Evolutionary conservation across 2,888 invertebrate species (phyloP), one percentile per base, ranked within the genome.

Genomic region (Agrilus mali): DNA sequence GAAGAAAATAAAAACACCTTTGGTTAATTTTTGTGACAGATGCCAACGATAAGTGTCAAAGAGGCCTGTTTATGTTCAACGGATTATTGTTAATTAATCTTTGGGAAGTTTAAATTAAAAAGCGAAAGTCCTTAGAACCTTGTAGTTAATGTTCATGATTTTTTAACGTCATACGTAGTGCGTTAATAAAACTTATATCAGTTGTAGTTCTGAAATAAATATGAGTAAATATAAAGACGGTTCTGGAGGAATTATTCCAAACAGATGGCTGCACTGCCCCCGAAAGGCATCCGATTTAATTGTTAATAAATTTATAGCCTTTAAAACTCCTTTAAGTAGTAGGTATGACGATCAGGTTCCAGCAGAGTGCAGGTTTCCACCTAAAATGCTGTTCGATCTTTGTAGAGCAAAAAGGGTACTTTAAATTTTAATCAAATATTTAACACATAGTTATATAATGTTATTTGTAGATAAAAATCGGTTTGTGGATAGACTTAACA

Each of bases 401-500:
- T 74, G 88, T 60, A 86, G 85, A 65, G 75, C 75, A 47, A 74
- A 82, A 53, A 86, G 86, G 72, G 82, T 88, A 67, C 60, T 64
- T 20, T 62, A 36, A 27, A 32, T 38, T 37, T 12, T 7, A 20
- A 12, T 31, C n/a, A n/a, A n/a, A 10, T 17, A 10, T 13, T 13
- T n/a, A 2, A n/a, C 13, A 33, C 15, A 39, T 20, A 38, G 33
- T 44, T 27, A 36, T 35, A 3, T 2, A 20, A 20, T 6, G 6
- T 7, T n/a, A 56, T 63, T 62, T 60, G 15, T 61, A 90, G 88
- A 68, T 82, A 14, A 89, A 86, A 60, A 67, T 99, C 45, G 97
- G 97, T 1, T 65, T 98, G 17, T 93, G 97, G 90, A 83, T 99
- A 48, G 97, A 98, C 67, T 71, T 99, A 50, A 97, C 98, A 1